Base-by-base conservation (phyloP, 1,140 invertebrate species). In the Microplitis mediator region DNA sequence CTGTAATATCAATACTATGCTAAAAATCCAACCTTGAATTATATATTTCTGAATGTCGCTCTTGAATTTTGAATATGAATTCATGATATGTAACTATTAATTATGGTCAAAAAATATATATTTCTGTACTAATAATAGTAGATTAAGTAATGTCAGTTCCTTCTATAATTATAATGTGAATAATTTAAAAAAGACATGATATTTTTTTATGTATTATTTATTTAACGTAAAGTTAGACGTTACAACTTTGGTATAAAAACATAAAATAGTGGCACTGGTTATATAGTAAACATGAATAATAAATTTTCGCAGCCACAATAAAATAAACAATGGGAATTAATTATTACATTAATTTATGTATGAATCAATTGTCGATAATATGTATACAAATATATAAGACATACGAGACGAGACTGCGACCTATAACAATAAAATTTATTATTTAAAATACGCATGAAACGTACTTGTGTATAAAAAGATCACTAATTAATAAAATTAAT, bases 241-340 rank as follows among this genome's bases (percentile, higher is more conserved):
- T 85, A 85, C 82, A 84, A 84, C 83, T 85, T 85, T 85, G 83
- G 83, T 85, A 85, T 81, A 83, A 85, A 85, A 85, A 85, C 83
- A 82, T 84, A 85, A 82, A 82, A 77, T 77, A 80, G 78, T 81
- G 80, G 80, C 79, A 78, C 77, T 81, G 76, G 80, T 78, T 77
- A 81, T 75, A 78, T 78, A 74, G 78, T 81, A 77, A 77, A 71
- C 69, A 69, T 63, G 73, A 75, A 67, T 74, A 62, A 71, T 58
- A 62, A 45, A 67, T 66, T 5, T 63, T 69, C 69, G 64, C 69
- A 69, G 74, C 72, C 62, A 32, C 34, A 58, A 50, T 45, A 45
- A 45, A 45, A 6, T 9, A 45, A 45, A 45, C 39, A 69, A 70
- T 56, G 61, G 74, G 68, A 73, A 73, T 65, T 65, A 64, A 31